Base-by-base conservation (phyloP, 2,888 invertebrate genomes). In the Lithosia quadra region DNA sequence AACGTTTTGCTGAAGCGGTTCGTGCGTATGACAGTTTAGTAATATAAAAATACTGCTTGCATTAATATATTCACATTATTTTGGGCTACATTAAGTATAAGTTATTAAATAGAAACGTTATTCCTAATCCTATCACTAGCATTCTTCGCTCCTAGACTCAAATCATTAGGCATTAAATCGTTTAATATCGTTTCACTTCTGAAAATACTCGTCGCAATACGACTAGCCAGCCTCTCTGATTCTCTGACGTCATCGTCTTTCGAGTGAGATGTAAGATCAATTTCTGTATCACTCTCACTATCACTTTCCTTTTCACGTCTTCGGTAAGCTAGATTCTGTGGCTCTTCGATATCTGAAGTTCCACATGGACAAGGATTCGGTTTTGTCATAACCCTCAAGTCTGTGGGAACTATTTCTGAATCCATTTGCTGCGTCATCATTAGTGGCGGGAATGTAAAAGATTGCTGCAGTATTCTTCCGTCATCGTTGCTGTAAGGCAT, bases 211-310 rank as follows among this genome's bases (percentile, higher is more conserved):
- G 93, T 94, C 1, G 94, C 94, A 84, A 93, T 92, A 72, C 93
- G 88, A 67, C 89, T 93, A 5, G 93, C 93, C 49, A 94, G 82
- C 79, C 92, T 84, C 69, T 93, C 93, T 0, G 93, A 93, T 75
- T 94, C 95, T 66, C 94, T 89, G 49, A 94, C 76, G 74, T 94
- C 93, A 62, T 95, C 95, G 64, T 95, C 95, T 84, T 93, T 95
- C 0, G 94, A 94, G 75, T 95, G 94, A 11, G 95, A 95, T 0
- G 95, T 95, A 3, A 95, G 86, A 87, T 95, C 95, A 60, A 95
- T 95, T 84, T 95, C 95, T 1, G 95, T 86, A 69, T 95, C 95
- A 68, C 91, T 94, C 56, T 95, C 95, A 69, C 94, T 95, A 43
- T 94, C 94, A 63, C 90, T 92, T 11, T 86, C 84, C 28, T 91